These are phyloP conservation scores for Stichopus horrens DNA, from an alignment of 53 echinoderm and acorn worm genomes.

Conservation along the genomic window DNA sequence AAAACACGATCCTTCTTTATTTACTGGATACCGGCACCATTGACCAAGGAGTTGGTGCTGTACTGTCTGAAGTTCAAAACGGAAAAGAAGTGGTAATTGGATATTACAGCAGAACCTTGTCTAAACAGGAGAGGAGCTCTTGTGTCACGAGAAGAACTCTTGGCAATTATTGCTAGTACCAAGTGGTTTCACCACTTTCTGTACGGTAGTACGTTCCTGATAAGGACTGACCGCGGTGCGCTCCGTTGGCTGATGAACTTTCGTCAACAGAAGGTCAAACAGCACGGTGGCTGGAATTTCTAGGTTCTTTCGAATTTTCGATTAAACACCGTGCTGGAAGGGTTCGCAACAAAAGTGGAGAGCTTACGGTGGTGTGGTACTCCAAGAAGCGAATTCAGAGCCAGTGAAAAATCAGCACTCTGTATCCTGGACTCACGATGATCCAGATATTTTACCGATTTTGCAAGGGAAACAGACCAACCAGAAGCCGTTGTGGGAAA, in stretches of 20 bases:
- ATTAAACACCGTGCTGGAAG: too few relatives aligned
- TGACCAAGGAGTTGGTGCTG: slow-evolving; percentile 2
- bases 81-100: slow-evolving; percentile 5
- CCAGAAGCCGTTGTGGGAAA: neutral
- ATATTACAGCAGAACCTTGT: slow-evolving; percentile 11
- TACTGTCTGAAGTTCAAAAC: neutral
- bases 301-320: neutral
- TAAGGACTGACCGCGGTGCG: neutral
- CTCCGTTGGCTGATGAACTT: slow-evolving; percentile 14
- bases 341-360: neutral
- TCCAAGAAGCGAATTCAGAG: neutral
- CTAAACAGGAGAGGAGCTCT: neutral
- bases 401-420: neutral
- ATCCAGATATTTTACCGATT: neutral
- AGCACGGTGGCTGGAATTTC: neutral
- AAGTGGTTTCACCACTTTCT: neutral
- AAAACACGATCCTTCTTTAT: neutral
- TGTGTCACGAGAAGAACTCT: neutral
- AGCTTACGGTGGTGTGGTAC: neutral
- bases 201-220: neutral
- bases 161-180: neutral
- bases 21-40: slow-evolving; percentile 16
- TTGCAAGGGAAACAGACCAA: neutral
- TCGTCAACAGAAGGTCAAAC: neutral
- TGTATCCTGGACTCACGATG: neutral